Evolutionary conservation across 2,888 invertebrate genomes (phyloP).

Genomic region (Xestia rhomboidea): DNA sequence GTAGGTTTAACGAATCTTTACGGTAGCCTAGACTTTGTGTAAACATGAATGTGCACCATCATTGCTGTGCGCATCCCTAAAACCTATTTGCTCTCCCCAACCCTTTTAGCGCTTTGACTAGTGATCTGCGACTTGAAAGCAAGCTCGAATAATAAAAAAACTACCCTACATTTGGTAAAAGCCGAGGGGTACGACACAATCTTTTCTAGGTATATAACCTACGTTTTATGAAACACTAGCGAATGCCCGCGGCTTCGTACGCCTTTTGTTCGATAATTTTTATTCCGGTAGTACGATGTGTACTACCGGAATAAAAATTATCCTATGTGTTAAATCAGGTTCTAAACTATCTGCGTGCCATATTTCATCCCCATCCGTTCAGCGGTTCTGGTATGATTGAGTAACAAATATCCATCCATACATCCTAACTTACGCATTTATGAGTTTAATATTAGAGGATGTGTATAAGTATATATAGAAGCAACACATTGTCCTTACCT

Average conservation of each 20-base stretch:
- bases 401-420: background rate
- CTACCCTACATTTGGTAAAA: conserved; percentile 9
- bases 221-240: conserved; percentile 11
- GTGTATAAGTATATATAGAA: background rate
- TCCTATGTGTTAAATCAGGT: background rate
- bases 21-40: background rate
- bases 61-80: background rate
- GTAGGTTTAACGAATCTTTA: background rate
- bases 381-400: background rate
- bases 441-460: no score
- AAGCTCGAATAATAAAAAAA: conserved; percentile 45
- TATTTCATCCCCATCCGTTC: background rate
- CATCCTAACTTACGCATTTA: background rate
- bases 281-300: background rate
- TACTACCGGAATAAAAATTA: background rate
- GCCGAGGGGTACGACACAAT: conserved; percentile 17
- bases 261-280: background rate
- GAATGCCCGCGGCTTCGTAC: background rate
- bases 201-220: conserved; percentile 16
- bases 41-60: background rate
- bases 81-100: conserved; percentile 2
- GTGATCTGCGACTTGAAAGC: conserved; percentile 40
- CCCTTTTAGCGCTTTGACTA: conserved; percentile 54
- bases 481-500: conserved; percentile 2
- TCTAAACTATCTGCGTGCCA: background rate